Evolutionary conservation across 2,113 vertebrate species (phyloP), one percentile per base, ranked within the genome.

Genomic region (Psettodes erumei): DNA sequence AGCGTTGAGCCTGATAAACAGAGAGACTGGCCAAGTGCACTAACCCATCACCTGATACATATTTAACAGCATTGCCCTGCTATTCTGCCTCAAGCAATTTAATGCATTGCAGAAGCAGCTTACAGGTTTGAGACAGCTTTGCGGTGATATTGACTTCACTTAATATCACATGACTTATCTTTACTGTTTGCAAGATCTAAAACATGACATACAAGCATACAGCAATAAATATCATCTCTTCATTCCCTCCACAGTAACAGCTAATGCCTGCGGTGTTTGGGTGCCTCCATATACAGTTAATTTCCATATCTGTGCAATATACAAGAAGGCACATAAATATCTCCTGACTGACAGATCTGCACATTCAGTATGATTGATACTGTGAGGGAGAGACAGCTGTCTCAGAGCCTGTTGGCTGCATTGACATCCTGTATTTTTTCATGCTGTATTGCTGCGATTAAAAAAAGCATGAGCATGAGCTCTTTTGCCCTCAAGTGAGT

Each of bases 211-310:
- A n/a, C n/a, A n/a, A 75, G 9, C 35, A 61, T 61, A 10, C 19
- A 47, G 47, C 7, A 10, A 15, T 56, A 32, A 47, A 13, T 42
- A 5, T 0, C 58, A 0, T 1, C 59, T 61, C 43, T 51, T 80
- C 30, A 23, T 53, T 69, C 62, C 61, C 40, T 58, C 8, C 69
- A 67, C 48, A 70, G 61, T 71, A 71, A 40, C 25, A 3, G 71
- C 60, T 40, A 10, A 59, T 3, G 21, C 62, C 75, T 61, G 58
- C 60, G 6, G 50, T 75, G 75, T 75, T 61, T 75, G 65, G 28
- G 55, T 58, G 48, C 30, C 30, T 47, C 60, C 71, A 69, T 43
- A 47, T 47, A 16, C 27, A 56, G 51, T 33, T 56, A 16, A 42
- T 79, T 53, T 86, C 21, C 67, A 76, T 64, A 73, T 43, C 47